phyloP scores from a whole-genome alignment of 2,113 vertebrate species.

The Coryphaenoides rupestris region DNA sequence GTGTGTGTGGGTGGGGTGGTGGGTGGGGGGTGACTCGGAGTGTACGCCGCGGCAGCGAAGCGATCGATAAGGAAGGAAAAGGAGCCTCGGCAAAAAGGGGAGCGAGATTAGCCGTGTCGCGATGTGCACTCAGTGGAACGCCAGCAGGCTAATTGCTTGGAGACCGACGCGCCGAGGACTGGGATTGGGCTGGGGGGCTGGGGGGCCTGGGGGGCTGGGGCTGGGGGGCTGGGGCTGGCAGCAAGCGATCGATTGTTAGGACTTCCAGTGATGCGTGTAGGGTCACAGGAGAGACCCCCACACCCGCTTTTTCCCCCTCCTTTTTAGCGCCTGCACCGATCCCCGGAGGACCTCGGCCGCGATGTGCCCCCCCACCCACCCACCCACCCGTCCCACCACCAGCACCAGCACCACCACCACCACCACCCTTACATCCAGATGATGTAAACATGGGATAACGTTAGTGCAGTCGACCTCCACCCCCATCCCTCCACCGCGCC shows the following conservation, averaged over 20 bases:
- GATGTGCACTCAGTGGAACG: constrained; percentile 51
- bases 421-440: not conserved
- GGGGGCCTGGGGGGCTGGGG: constrained; percentile 9
- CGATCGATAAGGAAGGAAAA: constrained; percentile 57
- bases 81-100: constrained; percentile 35
- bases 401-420: too few relatives aligned
- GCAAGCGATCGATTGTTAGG: constrained; percentile 48
- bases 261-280: constrained; percentile 25
- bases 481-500: too few relatives aligned
- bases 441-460: not conserved
- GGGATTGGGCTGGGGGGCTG: too few relatives aligned
- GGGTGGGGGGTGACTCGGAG: too few relatives aligned
- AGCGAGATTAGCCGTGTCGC: constrained; percentile 51
- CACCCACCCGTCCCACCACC: too few relatives aligned
- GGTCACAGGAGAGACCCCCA: not conserved
- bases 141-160: constrained; percentile 65
- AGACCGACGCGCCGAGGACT: constrained; percentile 54
- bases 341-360: not conserved
- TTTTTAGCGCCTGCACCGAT: not conserved
- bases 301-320: not conserved
- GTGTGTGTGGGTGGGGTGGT: too few relatives aligned
- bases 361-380: too few relatives aligned
- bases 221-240: constrained; percentile 33
- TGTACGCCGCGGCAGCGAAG: constrained; percentile 41
- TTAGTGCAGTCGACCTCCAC: too few relatives aligned